Evolutionary conservation across 2,797 vertebrate genomes (phyloP), one percentile per base, ranked within the genome.

Genomic region (Otus scops): DNA sequence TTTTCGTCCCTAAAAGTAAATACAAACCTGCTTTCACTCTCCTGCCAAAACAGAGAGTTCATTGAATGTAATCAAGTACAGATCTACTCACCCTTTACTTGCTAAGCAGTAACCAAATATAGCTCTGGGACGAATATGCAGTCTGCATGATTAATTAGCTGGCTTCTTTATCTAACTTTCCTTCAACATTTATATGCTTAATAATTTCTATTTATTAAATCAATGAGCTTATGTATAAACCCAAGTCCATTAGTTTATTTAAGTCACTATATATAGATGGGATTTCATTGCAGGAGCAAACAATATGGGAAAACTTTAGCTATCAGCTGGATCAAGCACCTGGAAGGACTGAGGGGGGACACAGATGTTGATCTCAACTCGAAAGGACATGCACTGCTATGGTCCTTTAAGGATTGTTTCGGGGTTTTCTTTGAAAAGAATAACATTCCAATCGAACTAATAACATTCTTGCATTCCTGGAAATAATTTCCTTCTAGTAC

Each of bases 111-210:
- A 92, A 79, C 85, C 68, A 93, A 95, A 96, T 91, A 95, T 80
- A 97, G 81, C 86, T 88, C 84, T 59, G 78, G 65, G 81, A 89
- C 0, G 0, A 88, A 91, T 28, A 83, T 3, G 41, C 78, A 89
- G 68, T 83, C 88, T 95, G 92, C 81, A 94, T 95, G 88, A 91
- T 80, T 93, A 96, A 96, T 93, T 85, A 95, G 80, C 28, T 89
- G 77, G 56, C 68, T 81, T 77, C 75, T 95, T 95, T 86, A 94
- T 77, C 79, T 89, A 51, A 79, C 36, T 89, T 91, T 81, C 34
- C 60, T 39, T 68, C 92, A 78, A 47, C 61, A 41, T 73, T 56
- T 80, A 77, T 38, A 80, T 0, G 6, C 47, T 93, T 80, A 92
- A 71, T 85, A 89, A 86, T 78, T 89, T 48, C 69, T 95, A 73